Evolutionary conservation across 2,888 invertebrate species (phyloP), one percentile per base, ranked within the genome.

Genomic region (Tricholauxania praeusta): DNA sequence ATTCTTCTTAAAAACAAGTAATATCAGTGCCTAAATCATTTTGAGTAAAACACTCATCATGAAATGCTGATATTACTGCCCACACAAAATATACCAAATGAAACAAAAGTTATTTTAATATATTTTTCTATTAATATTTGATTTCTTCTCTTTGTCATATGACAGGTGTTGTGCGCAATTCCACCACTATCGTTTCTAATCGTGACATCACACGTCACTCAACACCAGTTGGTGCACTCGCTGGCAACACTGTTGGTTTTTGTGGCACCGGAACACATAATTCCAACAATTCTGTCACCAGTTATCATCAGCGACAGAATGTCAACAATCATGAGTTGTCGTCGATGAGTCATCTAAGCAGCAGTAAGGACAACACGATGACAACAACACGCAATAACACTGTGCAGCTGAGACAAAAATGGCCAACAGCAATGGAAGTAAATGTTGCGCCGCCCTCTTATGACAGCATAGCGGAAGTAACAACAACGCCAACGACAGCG

Each of bases 81-180:
- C 28, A n/a, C 28, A 28, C 28, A 3, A 28, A 3, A 4, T 28
- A 28, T 28, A 28, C 3, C 28, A 28, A 28, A 10, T 39, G 7
- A 10, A 10, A 10, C 39, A 39, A 39, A 10, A 39, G 39, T 10
- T 39, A 28, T 39, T 4, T 39, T 10, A 10, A 39, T 39, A 39
- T 39, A 39, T 39, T 39, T 39, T 8, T 39, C 39, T 39, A 10
- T 39, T 10, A 39, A 39, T 39, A 10, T 39, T 10, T 39, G 7
- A 10, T 10, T 39, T 39, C 2, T 39, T 39, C 6, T 39, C 39
- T 39, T 39, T 39, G 39, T 39, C 10, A 39, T 10, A 39, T 39
- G 39, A 10, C 71, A 86, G 86, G 84, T 75, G 78, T 82, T 51
- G 71, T 82, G 48, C 84, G 85, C 17, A 82, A 78, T 72, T 80